A percentile compares a stretch with the other conserved stretches of the same genome.
phyloP scores from a whole-genome alignment of 2,113 vertebrate genomes.

The Orthochromis malagaraziensis region DNA sequence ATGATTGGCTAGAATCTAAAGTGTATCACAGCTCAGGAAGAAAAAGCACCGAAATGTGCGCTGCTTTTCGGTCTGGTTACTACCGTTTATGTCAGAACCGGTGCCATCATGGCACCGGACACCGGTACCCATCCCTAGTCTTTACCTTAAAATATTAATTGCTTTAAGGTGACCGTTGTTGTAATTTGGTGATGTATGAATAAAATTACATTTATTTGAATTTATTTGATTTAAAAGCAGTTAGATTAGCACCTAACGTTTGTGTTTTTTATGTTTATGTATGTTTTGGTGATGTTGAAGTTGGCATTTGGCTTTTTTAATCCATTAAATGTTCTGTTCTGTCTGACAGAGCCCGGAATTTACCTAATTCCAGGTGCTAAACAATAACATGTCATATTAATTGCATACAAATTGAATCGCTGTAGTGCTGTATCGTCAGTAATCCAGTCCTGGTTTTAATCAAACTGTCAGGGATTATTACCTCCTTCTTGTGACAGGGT shows the following conservation, averaged over 20 bases:
- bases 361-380: background rate
- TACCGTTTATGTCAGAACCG: too few species aligned
- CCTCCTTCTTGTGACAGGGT: background rate
- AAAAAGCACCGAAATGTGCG: too few species aligned
- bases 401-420: constrained; percentile 28
- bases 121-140: too few species aligned
- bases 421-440: background rate
- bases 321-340: background rate
- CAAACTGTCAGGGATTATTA: constrained; percentile 43
- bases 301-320: background rate
- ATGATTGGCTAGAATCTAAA: too few species aligned
- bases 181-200: background rate
- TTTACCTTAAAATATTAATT: background rate
- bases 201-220: background rate
- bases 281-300: background rate
- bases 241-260: fast-evolving
- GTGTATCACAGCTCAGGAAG: too few species aligned
- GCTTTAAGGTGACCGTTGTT: background rate
- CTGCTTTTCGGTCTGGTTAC: too few species aligned
- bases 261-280: background rate
- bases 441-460: constrained; percentile 41
- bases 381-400: constrained; percentile 30
- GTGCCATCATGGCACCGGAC: too few species aligned
- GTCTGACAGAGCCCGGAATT: background rate
- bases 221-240: background rate